Base-by-base conservation (phyloP, 2,113 vertebrate genomes). In the Sitta europaea region DNA sequence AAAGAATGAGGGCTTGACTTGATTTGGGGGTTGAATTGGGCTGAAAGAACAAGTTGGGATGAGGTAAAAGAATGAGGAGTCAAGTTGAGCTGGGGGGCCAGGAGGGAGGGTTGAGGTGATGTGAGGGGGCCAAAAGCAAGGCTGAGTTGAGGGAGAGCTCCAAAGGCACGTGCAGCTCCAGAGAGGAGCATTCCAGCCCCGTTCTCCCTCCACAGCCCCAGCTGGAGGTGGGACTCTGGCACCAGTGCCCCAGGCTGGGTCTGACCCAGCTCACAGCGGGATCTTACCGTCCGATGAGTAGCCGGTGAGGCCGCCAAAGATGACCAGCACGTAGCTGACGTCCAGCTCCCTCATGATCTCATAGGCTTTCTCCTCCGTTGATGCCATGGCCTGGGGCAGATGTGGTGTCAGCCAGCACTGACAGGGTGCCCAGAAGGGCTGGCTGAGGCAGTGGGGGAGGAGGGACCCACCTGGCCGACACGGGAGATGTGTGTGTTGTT, bases 341-440 rank as follows among this genome's bases (percentile, higher is more conserved):
- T 99, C 99, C 72, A 99, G 98, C 97, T 99, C 99, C 85, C 99
- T 98, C 99, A 99, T 99, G 89, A 99, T 99, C 97, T 99, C 99
- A 4, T 99, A 99, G 59, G 99, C 99, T 67, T 98, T 98, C 96
- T 99, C 99, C 95, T 99, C 99, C 0, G 99, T 99, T 1, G 99
- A 99, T 1, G 99, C 99, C 99, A 99, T 99, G 3, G 99, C 99
- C 99, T 99, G 73, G 16, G 95, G 74, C 58, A 58, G 77, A 95
- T 0, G 0, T 10, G 19, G 43, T 6, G 0, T 88, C 55, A 45
- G 53, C 9, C 72, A 65, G 2, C 0, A 11, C 33, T 47, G 28
- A 11, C 0, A 0, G 0, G 12, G 42, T 5, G 22, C 8, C 53
- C 38, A 43, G 3, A 40, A 66, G 48, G 55, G 12, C 76, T 12